Conservation (phyloP, 2,888 invertebrate genomes). For the Seladonia tumulorum region DNA sequence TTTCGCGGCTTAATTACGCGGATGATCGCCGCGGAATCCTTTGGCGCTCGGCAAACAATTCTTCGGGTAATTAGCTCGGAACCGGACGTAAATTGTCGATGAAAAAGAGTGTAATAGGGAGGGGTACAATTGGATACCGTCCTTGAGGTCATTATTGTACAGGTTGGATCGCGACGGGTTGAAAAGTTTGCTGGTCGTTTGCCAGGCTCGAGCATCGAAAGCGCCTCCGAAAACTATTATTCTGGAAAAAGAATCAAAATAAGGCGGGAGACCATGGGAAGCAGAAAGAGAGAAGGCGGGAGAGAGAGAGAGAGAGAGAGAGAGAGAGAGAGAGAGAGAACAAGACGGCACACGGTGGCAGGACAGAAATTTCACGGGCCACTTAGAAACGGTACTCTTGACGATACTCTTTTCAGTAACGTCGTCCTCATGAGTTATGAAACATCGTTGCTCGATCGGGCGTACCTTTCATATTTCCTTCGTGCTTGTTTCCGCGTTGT, state of each 20-base stretch:
- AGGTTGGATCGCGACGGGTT: constrained; percentile 20
- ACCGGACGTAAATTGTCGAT: constrained; percentile 52
- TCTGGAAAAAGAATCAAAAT: constrained; percentile 20
- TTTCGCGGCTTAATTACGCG: constrained; percentile 53
- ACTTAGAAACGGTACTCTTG: constrained; percentile 54
- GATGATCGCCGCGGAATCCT: constrained; percentile 45
- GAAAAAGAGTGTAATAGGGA: neutral
- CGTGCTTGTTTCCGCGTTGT: constrained; percentile 41
- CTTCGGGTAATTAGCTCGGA: constrained; percentile 50
- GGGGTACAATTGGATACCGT: constrained; percentile 26
- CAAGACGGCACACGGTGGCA: neutral
- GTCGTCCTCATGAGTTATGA: constrained; percentile 50
- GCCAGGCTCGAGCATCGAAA: constrained; percentile 36
- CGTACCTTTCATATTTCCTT: constrained; percentile 59
- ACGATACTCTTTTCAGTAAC: constrained; percentile 45
- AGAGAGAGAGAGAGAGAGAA: neutral
- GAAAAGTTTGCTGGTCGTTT: constrained; percentile 53
- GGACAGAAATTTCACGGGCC: constrained; percentile 36
- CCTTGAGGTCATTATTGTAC: constrained; percentile 44
- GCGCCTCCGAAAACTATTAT: constrained; percentile 31
- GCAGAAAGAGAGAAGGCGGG: neutral
- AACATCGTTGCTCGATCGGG: constrained; percentile 56
- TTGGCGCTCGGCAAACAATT: constrained; percentile 48
- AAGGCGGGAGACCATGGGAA: neutral
- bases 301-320: neutral